Conservation (phyloP, 1,140 invertebrate genomes). For the Thalassaphorura encarpata region DNA sequence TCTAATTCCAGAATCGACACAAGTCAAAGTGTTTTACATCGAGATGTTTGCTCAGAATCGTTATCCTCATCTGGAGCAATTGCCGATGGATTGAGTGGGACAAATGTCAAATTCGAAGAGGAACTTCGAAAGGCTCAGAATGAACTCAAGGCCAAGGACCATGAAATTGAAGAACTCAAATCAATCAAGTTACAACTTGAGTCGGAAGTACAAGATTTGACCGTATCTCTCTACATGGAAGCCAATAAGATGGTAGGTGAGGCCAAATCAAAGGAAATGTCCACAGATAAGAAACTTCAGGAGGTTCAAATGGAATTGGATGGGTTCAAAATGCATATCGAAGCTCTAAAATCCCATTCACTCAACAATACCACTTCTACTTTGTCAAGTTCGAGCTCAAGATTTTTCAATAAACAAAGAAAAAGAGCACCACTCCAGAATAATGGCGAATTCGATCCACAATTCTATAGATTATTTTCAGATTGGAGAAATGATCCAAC, state of each 20-base stretch:
- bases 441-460: conserved; percentile 61
- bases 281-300: conserved; percentile 57
- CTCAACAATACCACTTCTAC: conserved; percentile 66
- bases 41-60: too few species aligned
- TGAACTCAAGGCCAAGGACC: conserved; percentile 59
- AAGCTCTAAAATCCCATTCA: conserved; percentile 67
- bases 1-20: too few species aligned
- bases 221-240: conserved; percentile 76
- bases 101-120: conserved; percentile 49
- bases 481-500: conserved; percentile 56
- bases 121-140: conserved; percentile 56
- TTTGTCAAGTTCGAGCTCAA: conserved; percentile 21
- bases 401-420: conserved; percentile 51
- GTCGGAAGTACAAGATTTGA: conserved; percentile 67
- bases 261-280: conserved; percentile 61
- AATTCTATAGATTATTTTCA: conserved; percentile 58
- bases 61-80: too few species aligned
- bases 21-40: too few species aligned
- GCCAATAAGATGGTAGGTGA: conserved; percentile 76
- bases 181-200: conserved; percentile 66
- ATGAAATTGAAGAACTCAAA: conserved; percentile 57
- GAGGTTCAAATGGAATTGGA: conserved; percentile 74
- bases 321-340: conserved; percentile 71
- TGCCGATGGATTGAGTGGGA: too few species aligned
- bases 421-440: conserved; percentile 67